A percentile compares a stretch with the other conserved stretches of the same genome.
These are phyloP conservation scores for Callionymus lyra DNA, from an alignment of 2,113 vertebrate species.

Conservation along the genomic window DNA sequence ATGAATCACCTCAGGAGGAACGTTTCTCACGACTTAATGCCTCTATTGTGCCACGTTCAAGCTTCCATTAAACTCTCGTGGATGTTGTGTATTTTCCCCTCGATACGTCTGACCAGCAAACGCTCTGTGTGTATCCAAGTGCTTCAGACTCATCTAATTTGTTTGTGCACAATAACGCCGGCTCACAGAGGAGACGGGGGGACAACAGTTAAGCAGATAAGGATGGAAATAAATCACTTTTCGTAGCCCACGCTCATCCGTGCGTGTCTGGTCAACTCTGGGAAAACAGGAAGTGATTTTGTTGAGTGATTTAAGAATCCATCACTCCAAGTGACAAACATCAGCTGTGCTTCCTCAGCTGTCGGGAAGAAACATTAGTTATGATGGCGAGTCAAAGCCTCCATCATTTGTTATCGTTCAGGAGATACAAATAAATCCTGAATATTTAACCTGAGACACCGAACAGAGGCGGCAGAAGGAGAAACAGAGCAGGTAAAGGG, in stretches of 20 bases:
- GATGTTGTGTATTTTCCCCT: too few relatives aligned
- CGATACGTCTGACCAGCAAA: too few relatives aligned
- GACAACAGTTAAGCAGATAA: slow-evolving; percentile 66
- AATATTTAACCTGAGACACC: too few relatives aligned
- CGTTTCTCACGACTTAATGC: too few relatives aligned
- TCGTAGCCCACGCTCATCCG: slow-evolving; percentile 23
- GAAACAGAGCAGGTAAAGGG: too few relatives aligned
- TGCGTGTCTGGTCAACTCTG: slow-evolving; percentile 48
- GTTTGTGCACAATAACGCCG: slow-evolving; percentile 64
- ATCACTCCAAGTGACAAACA: slow-evolving; percentile 47
- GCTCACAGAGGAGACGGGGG: slow-evolving; percentile 29
- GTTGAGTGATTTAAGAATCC: slow-evolving; percentile 33
- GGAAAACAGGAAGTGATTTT: slow-evolving; percentile 62
- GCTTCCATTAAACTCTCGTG: too few relatives aligned
- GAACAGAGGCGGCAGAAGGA: too few relatives aligned
- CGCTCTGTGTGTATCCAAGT: too few relatives aligned
- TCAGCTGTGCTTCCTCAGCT: too few relatives aligned
- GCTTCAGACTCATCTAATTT: slow-evolving; percentile 64
- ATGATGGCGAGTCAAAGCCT: slow-evolving; percentile 17
- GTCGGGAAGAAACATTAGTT: slow-evolving; percentile 15
- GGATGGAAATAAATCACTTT: slow-evolving; percentile 61
- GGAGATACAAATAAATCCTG: neutral
- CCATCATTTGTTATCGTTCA: neutral
- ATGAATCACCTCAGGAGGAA: too few relatives aligned
- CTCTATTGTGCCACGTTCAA: too few relatives aligned